These are phyloP conservation scores for Campylomormyrus numenius DNA, from an alignment of 2,113 vertebrate species.

Conservation along the genomic window DNA sequence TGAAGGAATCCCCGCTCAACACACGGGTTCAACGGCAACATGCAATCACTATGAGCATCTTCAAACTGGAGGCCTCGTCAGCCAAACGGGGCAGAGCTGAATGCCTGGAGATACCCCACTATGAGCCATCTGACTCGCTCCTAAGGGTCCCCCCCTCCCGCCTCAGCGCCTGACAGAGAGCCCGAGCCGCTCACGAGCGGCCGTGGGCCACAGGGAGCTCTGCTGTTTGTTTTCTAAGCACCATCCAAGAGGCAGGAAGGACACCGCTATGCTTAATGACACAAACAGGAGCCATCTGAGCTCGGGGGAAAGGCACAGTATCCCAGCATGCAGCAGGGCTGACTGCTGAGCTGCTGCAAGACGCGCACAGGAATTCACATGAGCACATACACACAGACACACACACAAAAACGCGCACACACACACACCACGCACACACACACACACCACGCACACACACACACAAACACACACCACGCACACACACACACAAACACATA, in stretches of 20 bases:
- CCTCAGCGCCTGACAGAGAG: neutral
- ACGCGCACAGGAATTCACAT: neutral
- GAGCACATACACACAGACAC: neutral
- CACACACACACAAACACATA: neutral
- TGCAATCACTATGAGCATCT: neutral
- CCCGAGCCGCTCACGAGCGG: neutral
- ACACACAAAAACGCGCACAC: neutral
- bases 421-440: neutral
- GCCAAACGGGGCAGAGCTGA: neutral
- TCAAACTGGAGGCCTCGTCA: neutral
- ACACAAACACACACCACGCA: neutral
- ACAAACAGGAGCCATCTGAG: constrained; percentile 8
- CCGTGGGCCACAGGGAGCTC: neutral
- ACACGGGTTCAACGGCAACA: neutral
- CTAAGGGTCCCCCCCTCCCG: neutral
- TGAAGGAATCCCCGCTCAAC: neutral
- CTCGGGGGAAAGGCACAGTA: neutral
- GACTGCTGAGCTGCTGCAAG: neutral
- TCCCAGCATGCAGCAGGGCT: neutral
- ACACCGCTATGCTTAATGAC: constrained; percentile 3
- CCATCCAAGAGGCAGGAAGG: neutral
- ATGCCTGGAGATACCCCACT: neutral
- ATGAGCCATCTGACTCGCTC: neutral
- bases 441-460: neutral
- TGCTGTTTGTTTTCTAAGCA: neutral